Evolutionary conservation across 2,888 invertebrate genomes (phyloP), one percentile per base, ranked within the genome.

Genomic region (Helicoverpa assulta): DNA sequence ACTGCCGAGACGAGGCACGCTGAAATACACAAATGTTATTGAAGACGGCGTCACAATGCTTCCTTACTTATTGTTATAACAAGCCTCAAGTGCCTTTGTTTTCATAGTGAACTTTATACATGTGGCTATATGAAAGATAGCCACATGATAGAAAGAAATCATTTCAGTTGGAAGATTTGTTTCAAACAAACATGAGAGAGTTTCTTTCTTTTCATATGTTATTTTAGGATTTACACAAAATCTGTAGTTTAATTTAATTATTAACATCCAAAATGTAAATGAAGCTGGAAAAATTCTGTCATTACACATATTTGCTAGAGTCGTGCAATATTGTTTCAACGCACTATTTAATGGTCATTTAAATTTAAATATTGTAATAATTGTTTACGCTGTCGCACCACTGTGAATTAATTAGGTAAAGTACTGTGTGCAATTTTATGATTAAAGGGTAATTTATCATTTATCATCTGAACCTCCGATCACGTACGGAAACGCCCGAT

Each of bases 21-120:
- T 47, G 61, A 70, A 67, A 72, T 70, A 82, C 29, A 67, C 67
- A 76, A 79, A 70, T 72, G 26, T 65, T 70, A 71, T 82, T 71
- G 63, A 65, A 64, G 61, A 63, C 65, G 40, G 29, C 59, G 40
- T 52, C 54, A 66, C 56, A 54, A 60, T 57, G 47, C 56, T 67
- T 59, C 59, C 62, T 52, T 56, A 57, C 21, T 63, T 63, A 80
- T 71, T 33, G 29, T 59, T 54, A 51, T 43, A 53, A 57, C 62
- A 51, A 59, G 47, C n/a, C 69, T 55, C 29, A 57, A 60, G 19
- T 54, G 62, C n/a, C 63, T 56, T 67, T 63, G 59, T 72, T 63
- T 65, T 12, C 14, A 76, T 58, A 43, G 26, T 50, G 26, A 58
- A 67, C 18, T 70, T 70, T 67, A 62, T 47, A 59, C 61, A 59